Conservation (phyloP, 2,888 invertebrate genomes). For the Nymphalis urticae region DNA sequence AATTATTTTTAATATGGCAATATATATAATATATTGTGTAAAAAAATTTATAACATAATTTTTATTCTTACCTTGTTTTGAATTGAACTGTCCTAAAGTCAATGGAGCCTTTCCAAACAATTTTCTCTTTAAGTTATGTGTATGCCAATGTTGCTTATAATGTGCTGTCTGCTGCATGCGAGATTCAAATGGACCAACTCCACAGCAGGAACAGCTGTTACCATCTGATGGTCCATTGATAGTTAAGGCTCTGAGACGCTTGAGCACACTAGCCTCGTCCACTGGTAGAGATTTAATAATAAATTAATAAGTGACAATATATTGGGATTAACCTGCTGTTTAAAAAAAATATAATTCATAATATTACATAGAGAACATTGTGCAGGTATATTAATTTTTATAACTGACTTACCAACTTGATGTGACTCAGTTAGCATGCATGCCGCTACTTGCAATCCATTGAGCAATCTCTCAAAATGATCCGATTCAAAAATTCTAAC, state of each 20-base stretch:
- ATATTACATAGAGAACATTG: background rate
- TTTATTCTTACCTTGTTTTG: constrained; percentile 59
- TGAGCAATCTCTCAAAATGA: constrained; percentile 74
- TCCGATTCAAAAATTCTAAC: constrained; percentile 78
- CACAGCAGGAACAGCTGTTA: constrained; percentile 72
- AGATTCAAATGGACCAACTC: constrained; percentile 80
- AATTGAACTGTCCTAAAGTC: constrained; percentile 66
- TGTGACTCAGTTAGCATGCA: constrained; percentile 82
- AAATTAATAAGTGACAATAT: constrained; percentile 5
- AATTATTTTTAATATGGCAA: no score
- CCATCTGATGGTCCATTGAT: constrained; percentile 64
- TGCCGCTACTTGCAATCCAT: constrained; percentile 80
- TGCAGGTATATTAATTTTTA: background rate
- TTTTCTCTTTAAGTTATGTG: constrained; percentile 89
- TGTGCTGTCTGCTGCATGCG: constrained; percentile 86
- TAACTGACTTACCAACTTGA: constrained; percentile 66
- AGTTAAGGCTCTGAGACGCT: constrained; percentile 66
- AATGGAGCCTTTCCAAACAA: constrained; percentile 79
- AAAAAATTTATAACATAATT: constrained; percentile 7
- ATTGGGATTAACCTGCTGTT: background rate
- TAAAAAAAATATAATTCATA: background rate
- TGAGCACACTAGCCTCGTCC: constrained; percentile 75
- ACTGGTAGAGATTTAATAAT: constrained; percentile 52
- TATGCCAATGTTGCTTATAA: constrained; percentile 92
- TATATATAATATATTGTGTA: background rate